Percentiles rank a stretch among this genome's conserved stretches.
These are phyloP conservation scores for Stercorarius parasiticus DNA, from an alignment of 2,113 vertebrate species.

Conservation along the genomic window DNA sequence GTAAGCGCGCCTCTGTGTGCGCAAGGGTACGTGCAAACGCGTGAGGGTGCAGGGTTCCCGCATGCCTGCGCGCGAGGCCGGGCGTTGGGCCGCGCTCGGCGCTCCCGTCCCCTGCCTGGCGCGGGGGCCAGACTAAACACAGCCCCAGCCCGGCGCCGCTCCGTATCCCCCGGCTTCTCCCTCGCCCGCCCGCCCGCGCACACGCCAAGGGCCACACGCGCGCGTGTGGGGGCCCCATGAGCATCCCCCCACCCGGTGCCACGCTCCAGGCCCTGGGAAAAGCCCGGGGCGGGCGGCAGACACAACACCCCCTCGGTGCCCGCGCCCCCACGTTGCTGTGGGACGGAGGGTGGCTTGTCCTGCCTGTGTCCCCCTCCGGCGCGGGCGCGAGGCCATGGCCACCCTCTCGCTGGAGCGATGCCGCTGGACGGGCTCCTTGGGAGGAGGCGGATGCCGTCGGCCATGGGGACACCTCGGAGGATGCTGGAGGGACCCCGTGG, in stretches of 20 bases:
- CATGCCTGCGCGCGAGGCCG: too few species aligned
- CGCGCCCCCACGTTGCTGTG: fast-evolving
- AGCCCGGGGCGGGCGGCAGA: background rate
- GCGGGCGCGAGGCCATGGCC: background rate
- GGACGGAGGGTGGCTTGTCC: background rate
- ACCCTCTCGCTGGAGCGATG: background rate
- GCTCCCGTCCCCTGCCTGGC: background rate
- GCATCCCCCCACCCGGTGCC: background rate
- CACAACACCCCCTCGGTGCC: background rate
- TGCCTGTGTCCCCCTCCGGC: background rate
- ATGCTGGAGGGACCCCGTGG: fast-evolving
- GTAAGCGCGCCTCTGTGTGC: too few species aligned
- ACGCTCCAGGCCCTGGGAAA: background rate
- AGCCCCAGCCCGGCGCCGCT: background rate
- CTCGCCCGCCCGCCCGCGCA: background rate
- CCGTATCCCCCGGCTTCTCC: slow-evolving; percentile 12
- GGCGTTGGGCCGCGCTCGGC: too few species aligned
- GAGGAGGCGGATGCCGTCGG: background rate
- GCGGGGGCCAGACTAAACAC: slow-evolving; percentile 11
- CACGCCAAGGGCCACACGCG: background rate
- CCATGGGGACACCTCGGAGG: background rate
- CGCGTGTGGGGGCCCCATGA: background rate
- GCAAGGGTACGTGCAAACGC: too few species aligned
- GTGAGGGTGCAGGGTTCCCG: too few species aligned
- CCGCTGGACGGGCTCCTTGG: background rate